These are phyloP conservation scores for Drosophila virilis DNA, from an alignment of 1,140 invertebrate genomes.

Conservation along the genomic window DNA sequence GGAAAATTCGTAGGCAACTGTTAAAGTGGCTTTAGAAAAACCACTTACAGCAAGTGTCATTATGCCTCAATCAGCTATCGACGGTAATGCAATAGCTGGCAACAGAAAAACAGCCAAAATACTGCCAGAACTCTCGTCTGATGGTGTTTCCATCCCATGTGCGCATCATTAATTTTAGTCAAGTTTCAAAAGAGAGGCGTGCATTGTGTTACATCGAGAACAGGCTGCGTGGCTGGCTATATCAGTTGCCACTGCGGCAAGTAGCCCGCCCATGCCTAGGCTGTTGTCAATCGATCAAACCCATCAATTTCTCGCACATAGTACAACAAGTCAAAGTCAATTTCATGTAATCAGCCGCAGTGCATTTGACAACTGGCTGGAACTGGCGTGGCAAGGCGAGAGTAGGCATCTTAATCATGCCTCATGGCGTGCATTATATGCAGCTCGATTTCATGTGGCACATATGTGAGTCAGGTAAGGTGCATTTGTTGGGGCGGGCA, in stretches of 20 bases:
- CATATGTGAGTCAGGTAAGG: neutral
- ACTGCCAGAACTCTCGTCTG: neutral
- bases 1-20: too few species aligned
- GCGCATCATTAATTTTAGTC: slow-evolving; percentile 72
- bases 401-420: slow-evolving; percentile 34
- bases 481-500: neutral
- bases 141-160: neutral
- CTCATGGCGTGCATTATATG: slow-evolving; percentile 17
- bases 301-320: slow-evolving; percentile 30
- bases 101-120: neutral
- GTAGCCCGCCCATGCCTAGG: neutral
- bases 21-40: neutral
- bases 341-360: slow-evolving; percentile 55
- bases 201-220: slow-evolving; percentile 60
- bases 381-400: neutral
- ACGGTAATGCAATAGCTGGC: too few species aligned
- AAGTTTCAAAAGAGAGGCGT: slow-evolving; percentile 58
- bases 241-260: slow-evolving; percentile 12
- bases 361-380: slow-evolving; percentile 35
- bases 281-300: slow-evolving; percentile 34
- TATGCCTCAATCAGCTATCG: neutral
- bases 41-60: slow-evolving; percentile 17
- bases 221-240: slow-evolving; percentile 14
- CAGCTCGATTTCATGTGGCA: slow-evolving; percentile 17
- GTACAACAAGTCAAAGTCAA: slow-evolving; percentile 52